A percentile compares a stretch with the other conserved stretches of the same genome.
phyloP scores from a whole-genome alignment of 1,140 invertebrate genomes.

The Drosophila nannoptera region DNA sequence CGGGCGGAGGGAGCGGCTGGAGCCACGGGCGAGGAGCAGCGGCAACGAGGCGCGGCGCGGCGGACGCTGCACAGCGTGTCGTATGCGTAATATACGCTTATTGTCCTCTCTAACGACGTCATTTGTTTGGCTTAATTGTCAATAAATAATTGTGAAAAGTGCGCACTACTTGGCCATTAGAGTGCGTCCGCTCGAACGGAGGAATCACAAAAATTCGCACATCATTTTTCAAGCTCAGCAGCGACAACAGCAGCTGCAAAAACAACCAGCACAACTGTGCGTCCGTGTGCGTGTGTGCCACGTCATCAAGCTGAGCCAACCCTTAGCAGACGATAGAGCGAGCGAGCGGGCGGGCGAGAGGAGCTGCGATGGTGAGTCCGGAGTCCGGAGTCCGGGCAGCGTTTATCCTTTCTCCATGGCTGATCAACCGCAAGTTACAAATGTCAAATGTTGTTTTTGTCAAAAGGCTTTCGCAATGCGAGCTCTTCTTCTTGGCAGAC shows the following conservation, averaged over 20 bases:
- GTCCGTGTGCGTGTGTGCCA: too few relatives aligned
- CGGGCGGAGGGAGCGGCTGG: too few relatives aligned
- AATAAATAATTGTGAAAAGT: slow-evolving; percentile 64
- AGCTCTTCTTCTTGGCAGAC: slow-evolving; percentile 7
- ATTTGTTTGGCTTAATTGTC: slow-evolving; percentile 71
- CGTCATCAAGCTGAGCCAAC: too few relatives aligned
- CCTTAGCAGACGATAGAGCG: slow-evolving; percentile 27
- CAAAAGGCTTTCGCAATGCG: slow-evolving; percentile 59
- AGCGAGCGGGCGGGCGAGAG: background rate
- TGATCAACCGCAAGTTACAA: slow-evolving; percentile 77
- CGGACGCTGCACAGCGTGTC: slow-evolving; percentile 34
- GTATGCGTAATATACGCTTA: slow-evolving; percentile 61
- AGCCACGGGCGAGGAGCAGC: too few relatives aligned
- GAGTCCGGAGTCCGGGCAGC: slow-evolving; percentile 7
- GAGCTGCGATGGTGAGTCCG: too few relatives aligned
- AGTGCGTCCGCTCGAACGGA: slow-evolving; percentile 2
- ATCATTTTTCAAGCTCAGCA: slow-evolving; percentile 70
- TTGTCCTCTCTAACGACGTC: slow-evolving; percentile 53
- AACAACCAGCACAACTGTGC: slow-evolving; percentile 34
- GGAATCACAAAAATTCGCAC: slow-evolving; percentile 57
- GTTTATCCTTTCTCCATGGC: slow-evolving; percentile 66
- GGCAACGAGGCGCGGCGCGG: background rate
- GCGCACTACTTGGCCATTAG: slow-evolving; percentile 22
- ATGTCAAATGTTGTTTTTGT: slow-evolving; percentile 73
- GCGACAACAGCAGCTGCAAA: slow-evolving; percentile 65